phyloP scores from a whole-genome alignment of 2,888 invertebrate genomes.

The Acanthosoma haemorrhoidale region DNA sequence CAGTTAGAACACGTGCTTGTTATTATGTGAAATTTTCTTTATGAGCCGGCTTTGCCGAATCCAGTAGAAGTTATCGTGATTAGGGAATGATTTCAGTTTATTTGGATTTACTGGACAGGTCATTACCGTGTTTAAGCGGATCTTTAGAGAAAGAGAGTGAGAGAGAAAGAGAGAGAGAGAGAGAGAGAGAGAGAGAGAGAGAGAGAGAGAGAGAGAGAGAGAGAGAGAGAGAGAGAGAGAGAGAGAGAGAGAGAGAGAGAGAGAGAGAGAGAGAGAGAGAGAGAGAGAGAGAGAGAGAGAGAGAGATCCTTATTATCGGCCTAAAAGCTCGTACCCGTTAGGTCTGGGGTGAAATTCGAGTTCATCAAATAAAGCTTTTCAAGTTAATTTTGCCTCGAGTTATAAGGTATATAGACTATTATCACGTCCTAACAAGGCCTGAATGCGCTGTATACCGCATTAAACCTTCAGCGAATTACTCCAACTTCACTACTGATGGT shows the following conservation, averaged over 20 bases:
- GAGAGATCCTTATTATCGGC: background rate
- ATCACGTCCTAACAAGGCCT: slow-evolving; percentile 18
- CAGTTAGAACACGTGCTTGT: too few relatives aligned
- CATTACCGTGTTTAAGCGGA: background rate
- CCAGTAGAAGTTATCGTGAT: background rate
- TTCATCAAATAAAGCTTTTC: slow-evolving; percentile 21
- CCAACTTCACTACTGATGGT: background rate
- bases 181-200: too few relatives aligned
- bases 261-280: too few relatives aligned
- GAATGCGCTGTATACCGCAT: background rate
- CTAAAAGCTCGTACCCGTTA: background rate
- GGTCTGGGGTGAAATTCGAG: background rate
- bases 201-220: too few relatives aligned
- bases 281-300: too few relatives aligned
- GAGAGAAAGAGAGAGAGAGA: too few relatives aligned
- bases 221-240: too few relatives aligned
- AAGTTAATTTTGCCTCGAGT: slow-evolving; percentile 14
- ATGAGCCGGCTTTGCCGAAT: background rate
- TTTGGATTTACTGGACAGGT: background rate
- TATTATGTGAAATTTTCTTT: background rate
- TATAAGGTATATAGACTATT: slow-evolving; percentile 12
- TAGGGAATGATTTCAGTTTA: slow-evolving; percentile 7
- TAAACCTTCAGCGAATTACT: slow-evolving; percentile 18
- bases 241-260: too few relatives aligned
- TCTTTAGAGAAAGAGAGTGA: background rate